phyloP scores from a whole-genome alignment of 1,140 invertebrate species.

The Armadillidium nasatum region DNA sequence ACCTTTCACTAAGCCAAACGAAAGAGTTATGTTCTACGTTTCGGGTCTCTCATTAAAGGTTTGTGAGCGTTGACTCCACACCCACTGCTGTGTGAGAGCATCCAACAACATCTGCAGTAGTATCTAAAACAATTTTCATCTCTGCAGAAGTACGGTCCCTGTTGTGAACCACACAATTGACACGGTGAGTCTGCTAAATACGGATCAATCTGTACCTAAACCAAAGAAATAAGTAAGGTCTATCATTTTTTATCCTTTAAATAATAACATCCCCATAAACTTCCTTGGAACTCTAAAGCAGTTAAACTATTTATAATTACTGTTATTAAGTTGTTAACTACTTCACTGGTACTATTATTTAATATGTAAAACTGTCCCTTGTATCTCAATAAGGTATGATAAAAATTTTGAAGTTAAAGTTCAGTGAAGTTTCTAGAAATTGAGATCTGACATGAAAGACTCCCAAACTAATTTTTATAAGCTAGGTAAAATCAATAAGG shows the following conservation, averaged over 20 bases:
- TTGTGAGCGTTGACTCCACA: constrained; percentile 67
- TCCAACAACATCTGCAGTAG: constrained; percentile 89
- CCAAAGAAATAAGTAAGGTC: neutral
- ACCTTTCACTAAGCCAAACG: too few species aligned
- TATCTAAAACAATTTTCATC: constrained; percentile 83
- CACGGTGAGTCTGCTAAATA: constrained; percentile 94
- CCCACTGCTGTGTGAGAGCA: constrained; percentile 69
- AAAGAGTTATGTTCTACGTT: constrained; percentile 30
- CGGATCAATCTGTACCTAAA: constrained; percentile 89
- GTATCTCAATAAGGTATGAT: too few species aligned
- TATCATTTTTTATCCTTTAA: too few species aligned
- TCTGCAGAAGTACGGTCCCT: constrained; percentile 94
- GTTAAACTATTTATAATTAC: neutral
- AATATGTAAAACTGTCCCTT: too few species aligned
- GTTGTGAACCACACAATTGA: constrained; percentile 76
- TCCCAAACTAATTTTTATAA: too few species aligned
- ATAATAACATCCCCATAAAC: constrained; percentile 18
- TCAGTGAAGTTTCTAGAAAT: too few species aligned
- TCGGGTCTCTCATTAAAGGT: constrained; percentile 67
- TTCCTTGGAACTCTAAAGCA: neutral
- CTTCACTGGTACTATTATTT: too few species aligned
- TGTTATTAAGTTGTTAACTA: too few species aligned
- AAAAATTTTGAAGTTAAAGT: too few species aligned
- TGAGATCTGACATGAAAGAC: too few species aligned
- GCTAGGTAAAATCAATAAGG: too few species aligned